phyloP scores from a whole-genome alignment of 1,140 invertebrate species.

The Neotoxoptera formosana region DNA sequence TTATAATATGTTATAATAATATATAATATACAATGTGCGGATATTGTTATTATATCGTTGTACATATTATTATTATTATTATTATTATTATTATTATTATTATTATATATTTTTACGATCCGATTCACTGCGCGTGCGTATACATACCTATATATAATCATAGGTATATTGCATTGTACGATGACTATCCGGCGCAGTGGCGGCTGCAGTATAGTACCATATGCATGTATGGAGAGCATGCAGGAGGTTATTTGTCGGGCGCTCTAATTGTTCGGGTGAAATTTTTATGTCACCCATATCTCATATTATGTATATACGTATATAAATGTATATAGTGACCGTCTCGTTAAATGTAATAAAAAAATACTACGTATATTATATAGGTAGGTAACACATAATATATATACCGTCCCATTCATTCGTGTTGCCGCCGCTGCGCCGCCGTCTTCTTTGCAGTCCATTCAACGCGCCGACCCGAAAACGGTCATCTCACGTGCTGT shows the following conservation, averaged over 20 bases:
- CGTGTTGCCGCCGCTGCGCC: not conserved
- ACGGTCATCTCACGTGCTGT: not conserved
- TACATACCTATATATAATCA: not conserved
- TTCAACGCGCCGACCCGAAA: not conserved
- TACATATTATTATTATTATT: not conserved
- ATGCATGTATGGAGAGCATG: too few relatives aligned
- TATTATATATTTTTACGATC: not conserved
- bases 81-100: not conserved
- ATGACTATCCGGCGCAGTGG: not conserved
- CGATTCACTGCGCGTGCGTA: not conserved
- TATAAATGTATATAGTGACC: not conserved
- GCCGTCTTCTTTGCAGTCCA: not conserved
- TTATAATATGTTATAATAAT: not conserved
- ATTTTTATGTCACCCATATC: not conserved
- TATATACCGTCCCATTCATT: not conserved
- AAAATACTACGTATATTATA: not conserved
- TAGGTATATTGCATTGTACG: not conserved
- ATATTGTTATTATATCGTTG: not conserved
- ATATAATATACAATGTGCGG: conserved; percentile 14
- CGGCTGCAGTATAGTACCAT: not conserved
- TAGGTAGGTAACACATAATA: not conserved
- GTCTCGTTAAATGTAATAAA: not conserved
- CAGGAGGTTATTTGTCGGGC: conserved; percentile 20
- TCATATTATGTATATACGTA: not conserved
- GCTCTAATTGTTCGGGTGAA: conserved; percentile 19